Conservation (phyloP, 2,888 invertebrate species). For the Cacoxenus indagator region DNA sequence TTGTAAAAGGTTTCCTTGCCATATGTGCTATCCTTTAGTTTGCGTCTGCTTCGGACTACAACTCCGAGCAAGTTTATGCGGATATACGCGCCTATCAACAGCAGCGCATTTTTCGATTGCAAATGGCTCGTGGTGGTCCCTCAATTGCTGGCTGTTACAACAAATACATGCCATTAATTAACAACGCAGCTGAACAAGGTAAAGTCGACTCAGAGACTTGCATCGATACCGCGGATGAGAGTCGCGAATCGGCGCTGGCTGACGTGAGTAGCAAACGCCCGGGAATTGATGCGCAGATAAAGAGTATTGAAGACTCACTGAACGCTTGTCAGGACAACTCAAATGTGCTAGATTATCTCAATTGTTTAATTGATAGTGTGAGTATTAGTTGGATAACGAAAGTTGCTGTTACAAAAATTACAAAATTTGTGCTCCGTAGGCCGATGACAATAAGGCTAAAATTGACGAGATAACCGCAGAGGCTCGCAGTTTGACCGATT, state of each 20-base stretch:
- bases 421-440: neutral
- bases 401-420: neutral
- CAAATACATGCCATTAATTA: constrained; percentile 2
- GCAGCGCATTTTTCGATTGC: neutral
- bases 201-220: neutral
- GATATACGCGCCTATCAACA: constrained; percentile 2
- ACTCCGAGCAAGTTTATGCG: neutral
- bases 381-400: neutral
- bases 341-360: neutral
- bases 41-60: neutral
- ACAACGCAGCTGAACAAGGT: neutral
- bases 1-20: too few relatives aligned
- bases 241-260: neutral
- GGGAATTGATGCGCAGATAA: neutral
- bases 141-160: constrained; percentile 1
- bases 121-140: neutral
- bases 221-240: neutral
- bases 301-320: neutral
- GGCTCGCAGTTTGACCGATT: neutral
- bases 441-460: neutral
- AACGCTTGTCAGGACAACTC: neutral
- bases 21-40: too few relatives aligned
- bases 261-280: neutral
- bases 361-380: constrained; percentile 8
- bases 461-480: neutral